Percentiles rank a stretch among this genome's conserved stretches.
phyloP scores from a whole-genome alignment of 2,113 vertebrate species.

The Nesogale talazaci region DNA sequence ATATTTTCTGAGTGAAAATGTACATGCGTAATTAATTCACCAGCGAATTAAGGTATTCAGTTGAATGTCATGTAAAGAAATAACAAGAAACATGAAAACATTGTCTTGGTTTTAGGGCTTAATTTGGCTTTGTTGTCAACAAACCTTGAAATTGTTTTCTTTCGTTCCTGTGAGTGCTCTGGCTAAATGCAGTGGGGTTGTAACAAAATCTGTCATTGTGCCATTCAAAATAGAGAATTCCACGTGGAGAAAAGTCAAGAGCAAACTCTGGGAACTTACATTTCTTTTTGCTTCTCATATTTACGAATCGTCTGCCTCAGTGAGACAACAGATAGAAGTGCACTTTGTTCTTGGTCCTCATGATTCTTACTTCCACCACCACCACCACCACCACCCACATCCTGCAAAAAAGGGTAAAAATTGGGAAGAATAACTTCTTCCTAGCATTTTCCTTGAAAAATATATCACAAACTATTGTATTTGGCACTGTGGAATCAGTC shows the following conservation, averaged over 20 bases:
- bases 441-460: constrained; percentile 26
- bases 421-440: constrained; percentile 12
- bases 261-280: not conserved
- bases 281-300: constrained; percentile 42
- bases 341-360: not conserved
- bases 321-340: constrained; percentile 23
- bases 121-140: constrained; percentile 43
- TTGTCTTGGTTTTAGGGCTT: constrained; percentile 42
- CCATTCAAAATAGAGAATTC: constrained; percentile 40
- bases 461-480: not conserved
- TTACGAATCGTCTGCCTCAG: not conserved
- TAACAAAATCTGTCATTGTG: constrained; percentile 33
- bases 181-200: constrained; percentile 26
- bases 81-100: constrained; percentile 7
- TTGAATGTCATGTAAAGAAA: not conserved
- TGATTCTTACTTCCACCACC: not conserved
- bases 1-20: constrained; percentile 35
- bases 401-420: not conserved
- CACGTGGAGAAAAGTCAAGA: not conserved
- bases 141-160: not conserved
- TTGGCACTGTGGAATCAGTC: not conserved
- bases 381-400: no score
- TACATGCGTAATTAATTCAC: not conserved
- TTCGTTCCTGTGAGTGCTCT: constrained; percentile 16
- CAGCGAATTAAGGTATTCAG: constrained; percentile 48